Evolutionary conservation across 2,113 vertebrate genomes (phyloP).

Genomic region (Phylloscopus whistleri): DNA sequence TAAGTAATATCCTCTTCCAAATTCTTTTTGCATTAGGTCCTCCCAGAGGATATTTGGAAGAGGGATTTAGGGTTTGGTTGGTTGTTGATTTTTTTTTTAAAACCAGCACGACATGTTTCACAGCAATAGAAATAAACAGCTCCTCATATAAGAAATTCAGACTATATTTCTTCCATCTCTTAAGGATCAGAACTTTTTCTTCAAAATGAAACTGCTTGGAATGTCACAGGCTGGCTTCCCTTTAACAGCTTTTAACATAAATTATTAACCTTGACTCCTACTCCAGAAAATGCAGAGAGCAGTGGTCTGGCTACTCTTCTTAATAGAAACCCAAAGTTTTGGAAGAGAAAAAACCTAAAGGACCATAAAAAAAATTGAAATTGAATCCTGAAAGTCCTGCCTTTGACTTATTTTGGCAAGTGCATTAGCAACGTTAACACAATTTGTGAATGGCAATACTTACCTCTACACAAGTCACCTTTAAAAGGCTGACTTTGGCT

Average conservation of each 20-base stretch:
- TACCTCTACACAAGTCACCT: constrained; percentile 13
- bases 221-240: background rate
- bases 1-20: background rate
- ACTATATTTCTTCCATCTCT: background rate
- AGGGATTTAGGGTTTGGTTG: background rate
- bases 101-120: background rate
- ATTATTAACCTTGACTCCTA: background rate
- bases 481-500: background rate
- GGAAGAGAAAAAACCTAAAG: background rate
- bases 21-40: background rate
- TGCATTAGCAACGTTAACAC: background rate
- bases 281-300: background rate
- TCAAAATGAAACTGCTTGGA: background rate
- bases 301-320: background rate
- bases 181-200: background rate
- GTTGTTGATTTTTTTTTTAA: background rate
- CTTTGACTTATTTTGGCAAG: background rate
- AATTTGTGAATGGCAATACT: background rate
- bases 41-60: background rate
- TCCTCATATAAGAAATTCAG: background rate
- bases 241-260: background rate
- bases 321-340: background rate
- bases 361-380: background rate
- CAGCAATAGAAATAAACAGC: background rate
- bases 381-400: background rate